These are phyloP conservation scores for Sialia sialis DNA, from an alignment of 2,113 vertebrate species.

Conservation along the genomic window DNA sequence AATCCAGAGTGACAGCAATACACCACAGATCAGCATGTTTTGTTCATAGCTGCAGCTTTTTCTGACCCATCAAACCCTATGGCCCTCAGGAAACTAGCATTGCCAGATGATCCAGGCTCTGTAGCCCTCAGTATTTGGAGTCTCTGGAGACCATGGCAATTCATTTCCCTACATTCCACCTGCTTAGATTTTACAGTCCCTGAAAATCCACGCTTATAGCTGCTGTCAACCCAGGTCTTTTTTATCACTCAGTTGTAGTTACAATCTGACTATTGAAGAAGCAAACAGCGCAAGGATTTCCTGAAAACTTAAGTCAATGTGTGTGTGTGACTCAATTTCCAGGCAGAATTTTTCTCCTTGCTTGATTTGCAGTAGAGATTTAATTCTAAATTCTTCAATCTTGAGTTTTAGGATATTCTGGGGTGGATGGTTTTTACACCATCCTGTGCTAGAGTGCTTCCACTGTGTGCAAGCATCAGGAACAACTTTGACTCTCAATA, in stretches of 20 bases:
- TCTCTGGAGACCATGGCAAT: neutral
- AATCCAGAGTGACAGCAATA: neutral
- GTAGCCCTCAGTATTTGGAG: neutral
- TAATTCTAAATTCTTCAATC: neutral
- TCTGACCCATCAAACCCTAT: neutral
- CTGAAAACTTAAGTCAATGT: neutral
- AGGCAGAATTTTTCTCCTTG: neutral
- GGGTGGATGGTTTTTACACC: neutral
- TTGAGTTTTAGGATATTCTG: neutral
- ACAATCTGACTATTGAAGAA: neutral
- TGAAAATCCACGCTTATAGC: neutral
- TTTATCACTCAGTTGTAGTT: neutral
- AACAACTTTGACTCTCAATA: neutral
- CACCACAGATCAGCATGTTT: neutral
- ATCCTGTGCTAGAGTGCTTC: neutral
- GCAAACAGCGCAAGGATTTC: neutral
- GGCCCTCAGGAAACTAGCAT: neutral
- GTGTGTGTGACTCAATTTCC: neutral
- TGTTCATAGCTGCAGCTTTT: neutral
- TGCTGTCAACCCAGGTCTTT: neutral
- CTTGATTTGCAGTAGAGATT: neutral
- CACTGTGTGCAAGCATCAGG: neutral
- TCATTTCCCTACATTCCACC: neutral
- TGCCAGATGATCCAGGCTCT: neutral
- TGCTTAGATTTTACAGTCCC: neutral